Evolutionary conservation across 1,140 invertebrate species (phyloP).

Genomic region (Philopotamus ludificatus): DNA sequence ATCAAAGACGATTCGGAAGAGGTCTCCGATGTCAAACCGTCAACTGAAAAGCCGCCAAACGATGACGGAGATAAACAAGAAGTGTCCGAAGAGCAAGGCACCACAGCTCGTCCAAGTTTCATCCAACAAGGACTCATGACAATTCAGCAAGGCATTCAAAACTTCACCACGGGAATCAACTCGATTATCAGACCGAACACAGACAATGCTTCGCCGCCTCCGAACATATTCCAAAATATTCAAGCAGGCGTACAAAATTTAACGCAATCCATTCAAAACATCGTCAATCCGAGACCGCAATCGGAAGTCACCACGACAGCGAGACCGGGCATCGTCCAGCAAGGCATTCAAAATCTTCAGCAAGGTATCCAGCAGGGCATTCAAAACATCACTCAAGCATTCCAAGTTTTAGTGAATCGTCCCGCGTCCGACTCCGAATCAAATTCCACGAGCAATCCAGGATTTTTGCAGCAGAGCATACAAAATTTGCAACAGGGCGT

Average conservation of each 20-base stretch:
- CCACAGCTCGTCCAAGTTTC: neutral
- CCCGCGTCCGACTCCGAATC: neutral
- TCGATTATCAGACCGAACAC: slow-evolving; percentile 10
- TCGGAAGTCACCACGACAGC: neutral
- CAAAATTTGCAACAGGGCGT: slow-evolving; percentile 27
- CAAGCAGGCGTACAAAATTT: slow-evolving; percentile 30
- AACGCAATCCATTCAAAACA: slow-evolving; percentile 35
- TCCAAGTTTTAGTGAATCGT: slow-evolving; percentile 14
- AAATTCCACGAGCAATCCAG: neutral
- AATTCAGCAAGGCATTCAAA: slow-evolving; percentile 31
- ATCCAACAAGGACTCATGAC: slow-evolving; percentile 20
- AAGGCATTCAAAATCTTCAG: slow-evolving; percentile 30
- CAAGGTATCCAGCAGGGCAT: slow-evolving; percentile 21
- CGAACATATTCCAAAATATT: slow-evolving; percentile 31
- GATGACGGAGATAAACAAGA: slow-evolving; percentile 12
- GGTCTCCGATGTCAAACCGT: neutral
- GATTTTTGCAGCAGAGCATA: slow-evolving; percentile 29
- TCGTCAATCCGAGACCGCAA: slow-evolving; percentile 28
- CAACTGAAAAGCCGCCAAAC: neutral
- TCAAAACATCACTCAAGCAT: slow-evolving; percentile 21
- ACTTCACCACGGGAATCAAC: slow-evolving; percentile 16
- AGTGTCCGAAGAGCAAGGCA: neutral
- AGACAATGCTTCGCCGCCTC: neutral
- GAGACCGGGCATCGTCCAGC: slow-evolving; percentile 4
- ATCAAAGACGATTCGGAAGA: neutral